Evolutionary conservation across 2,797 vertebrate genomes (phyloP).

Genomic region (Brotogeris chrysoptera): DNA sequence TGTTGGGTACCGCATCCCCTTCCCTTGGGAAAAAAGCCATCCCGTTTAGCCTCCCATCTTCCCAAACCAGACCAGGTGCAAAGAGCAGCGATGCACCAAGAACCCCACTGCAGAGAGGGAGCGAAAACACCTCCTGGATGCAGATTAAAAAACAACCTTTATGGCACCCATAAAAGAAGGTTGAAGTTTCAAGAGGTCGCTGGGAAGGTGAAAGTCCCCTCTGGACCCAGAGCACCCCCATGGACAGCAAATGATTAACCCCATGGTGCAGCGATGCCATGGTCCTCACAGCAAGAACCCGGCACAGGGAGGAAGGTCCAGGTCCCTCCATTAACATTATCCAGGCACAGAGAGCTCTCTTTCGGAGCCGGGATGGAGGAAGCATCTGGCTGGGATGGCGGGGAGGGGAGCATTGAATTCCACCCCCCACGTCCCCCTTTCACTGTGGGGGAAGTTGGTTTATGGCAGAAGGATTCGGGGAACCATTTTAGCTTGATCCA

Average conservation of each 20-base stretch:
- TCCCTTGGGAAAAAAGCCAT: not conserved
- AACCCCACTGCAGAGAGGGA: not conserved
- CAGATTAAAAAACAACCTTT: slow-evolving; percentile 58
- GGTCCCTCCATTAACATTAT: not conserved
- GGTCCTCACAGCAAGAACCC: not conserved
- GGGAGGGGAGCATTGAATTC: slow-evolving; percentile 38
- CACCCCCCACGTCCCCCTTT: slow-evolving; percentile 43
- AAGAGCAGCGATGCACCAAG: not conserved
- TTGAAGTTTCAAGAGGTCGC: not conserved
- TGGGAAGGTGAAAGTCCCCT: slow-evolving; percentile 5
- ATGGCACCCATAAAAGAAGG: slow-evolving; percentile 46
- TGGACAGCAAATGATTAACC: slow-evolving; percentile 31
- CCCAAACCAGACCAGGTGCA: not conserved
- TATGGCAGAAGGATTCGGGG: slow-evolving; percentile 31
- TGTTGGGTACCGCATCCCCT: not conserved
- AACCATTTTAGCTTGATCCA: slow-evolving; percentile 53
- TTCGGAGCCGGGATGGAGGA: not conserved
- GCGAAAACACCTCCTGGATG: rapidly evolving
- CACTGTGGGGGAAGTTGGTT: slow-evolving; percentile 39
- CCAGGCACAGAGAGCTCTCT: not conserved
- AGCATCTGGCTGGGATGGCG: slow-evolving; percentile 17
- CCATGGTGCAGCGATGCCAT: not conserved
- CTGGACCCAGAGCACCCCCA: not conserved
- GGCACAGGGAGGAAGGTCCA: not conserved
- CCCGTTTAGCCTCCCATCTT: rapidly evolving